These are phyloP conservation scores for Amblyopsis rosae DNA, from an alignment of 2,113 vertebrate species.

Conservation along the genomic window DNA sequence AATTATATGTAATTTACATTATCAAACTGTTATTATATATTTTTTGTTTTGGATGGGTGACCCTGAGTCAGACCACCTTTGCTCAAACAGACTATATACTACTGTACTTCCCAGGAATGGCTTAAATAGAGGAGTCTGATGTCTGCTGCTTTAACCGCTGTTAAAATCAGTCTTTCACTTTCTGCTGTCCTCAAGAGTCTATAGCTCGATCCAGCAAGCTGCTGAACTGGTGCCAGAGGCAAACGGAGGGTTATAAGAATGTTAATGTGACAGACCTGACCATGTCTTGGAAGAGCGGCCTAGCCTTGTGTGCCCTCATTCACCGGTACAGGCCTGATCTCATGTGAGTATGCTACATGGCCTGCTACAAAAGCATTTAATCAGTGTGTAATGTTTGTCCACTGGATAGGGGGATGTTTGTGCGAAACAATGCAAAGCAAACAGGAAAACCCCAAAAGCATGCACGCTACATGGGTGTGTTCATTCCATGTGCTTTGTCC, in stretches of 20 bases:
- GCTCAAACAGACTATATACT: background rate
- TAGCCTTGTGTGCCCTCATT: conserved; percentile 95
- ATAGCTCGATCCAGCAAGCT: conserved; percentile 94
- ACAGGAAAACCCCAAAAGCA: background rate
- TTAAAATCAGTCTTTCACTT: conserved; percentile 12
- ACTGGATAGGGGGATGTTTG: too few relatives aligned
- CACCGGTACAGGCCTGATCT: conserved; percentile 94
- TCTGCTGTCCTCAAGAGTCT: conserved; percentile 79
- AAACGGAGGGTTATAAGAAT: conserved; percentile 91
- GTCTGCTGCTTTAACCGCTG: conserved; percentile 4
- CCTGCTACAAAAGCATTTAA: background rate
- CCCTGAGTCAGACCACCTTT: conserved; percentile 22
- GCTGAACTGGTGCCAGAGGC: conserved; percentile 96
- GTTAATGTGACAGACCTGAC: conserved; percentile 92
- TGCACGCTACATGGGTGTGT: too few relatives aligned
- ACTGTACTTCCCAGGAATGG: conserved; percentile 6
- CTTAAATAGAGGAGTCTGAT: conserved; percentile 16
- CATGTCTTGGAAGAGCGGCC: conserved; percentile 95
- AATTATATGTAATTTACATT: conserved; percentile 8
- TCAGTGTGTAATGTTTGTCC: background rate
- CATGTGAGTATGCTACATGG: conserved; percentile 83
- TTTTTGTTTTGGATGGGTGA: conserved; percentile 21
- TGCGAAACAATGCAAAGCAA: background rate
- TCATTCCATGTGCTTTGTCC: too few relatives aligned
- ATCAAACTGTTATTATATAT: conserved; percentile 3